Percentiles rank a stretch among this genome's conserved stretches.
phyloP scores from a whole-genome alignment of 2,797 vertebrate species.

The Labroides dimidiatus region DNA sequence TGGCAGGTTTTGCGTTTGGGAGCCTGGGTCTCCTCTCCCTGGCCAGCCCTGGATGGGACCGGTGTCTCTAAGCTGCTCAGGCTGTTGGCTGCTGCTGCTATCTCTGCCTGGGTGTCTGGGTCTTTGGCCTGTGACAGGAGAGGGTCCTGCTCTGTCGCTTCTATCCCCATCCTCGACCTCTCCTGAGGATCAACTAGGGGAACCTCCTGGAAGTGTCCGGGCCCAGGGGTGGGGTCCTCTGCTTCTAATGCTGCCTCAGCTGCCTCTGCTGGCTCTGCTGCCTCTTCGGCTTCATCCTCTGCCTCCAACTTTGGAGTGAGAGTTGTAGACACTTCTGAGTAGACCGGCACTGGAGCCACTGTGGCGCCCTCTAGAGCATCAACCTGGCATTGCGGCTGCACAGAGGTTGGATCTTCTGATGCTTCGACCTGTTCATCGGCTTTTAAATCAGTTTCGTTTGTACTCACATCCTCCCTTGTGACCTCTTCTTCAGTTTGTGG shows the following conservation, averaged over 20 bases:
- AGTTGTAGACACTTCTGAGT: conserved; percentile 36
- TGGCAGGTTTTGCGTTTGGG: conserved; percentile 77
- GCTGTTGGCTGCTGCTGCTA: conserved; percentile 15
- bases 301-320: conserved; percentile 11
- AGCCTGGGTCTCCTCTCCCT: conserved; percentile 26
- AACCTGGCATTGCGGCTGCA: conserved; percentile 27
- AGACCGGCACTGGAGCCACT: conserved; percentile 60
- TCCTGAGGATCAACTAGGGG: conserved; percentile 59
- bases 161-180: conserved; percentile 37
- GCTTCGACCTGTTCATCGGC: conserved; percentile 15
- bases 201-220: conserved; percentile 77
- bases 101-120: conserved; percentile 14
- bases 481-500: conserved; percentile 13
- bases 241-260: conserved; percentile 13
- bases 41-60: conserved; percentile 21
- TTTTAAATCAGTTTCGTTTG: conserved; percentile 15
- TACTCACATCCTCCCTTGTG: not conserved
- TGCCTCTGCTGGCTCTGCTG: conserved; percentile 26
- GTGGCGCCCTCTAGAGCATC: conserved; percentile 43
- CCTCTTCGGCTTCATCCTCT: conserved; percentile 9
- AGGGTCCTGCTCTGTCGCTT: conserved; percentile 68
- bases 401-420: conserved; percentile 5
- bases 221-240: not conserved
- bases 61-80: conserved; percentile 40
- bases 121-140: conserved; percentile 66